Evolutionary conservation across 2,888 invertebrate species (phyloP).

Genomic region (Pocota personata): DNA sequence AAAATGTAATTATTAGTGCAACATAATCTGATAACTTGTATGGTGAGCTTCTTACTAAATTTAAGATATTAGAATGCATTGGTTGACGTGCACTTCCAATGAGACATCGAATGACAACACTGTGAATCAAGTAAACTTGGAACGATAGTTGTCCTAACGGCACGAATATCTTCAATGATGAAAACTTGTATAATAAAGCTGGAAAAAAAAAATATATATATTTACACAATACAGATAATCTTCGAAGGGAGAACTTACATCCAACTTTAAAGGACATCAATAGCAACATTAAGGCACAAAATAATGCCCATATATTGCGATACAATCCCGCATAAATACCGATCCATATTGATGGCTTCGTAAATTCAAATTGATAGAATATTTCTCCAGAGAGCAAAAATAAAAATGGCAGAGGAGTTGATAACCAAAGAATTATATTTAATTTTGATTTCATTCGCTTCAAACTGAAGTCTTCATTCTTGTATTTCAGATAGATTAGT

Average conservation of each 20-base stretch:
- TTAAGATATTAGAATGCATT: constrained; percentile 76
- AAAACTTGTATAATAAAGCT: constrained; percentile 78
- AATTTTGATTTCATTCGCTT: constrained; percentile 73
- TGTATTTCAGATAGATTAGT: constrained; percentile 75
- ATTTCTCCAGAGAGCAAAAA: constrained; percentile 77
- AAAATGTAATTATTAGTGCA: background rate
- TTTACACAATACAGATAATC: no score
- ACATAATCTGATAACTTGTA: background rate
- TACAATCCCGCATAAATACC: constrained; percentile 82
- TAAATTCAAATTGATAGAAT: constrained; percentile 79
- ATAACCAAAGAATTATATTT: constrained; percentile 75
- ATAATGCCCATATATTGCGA: constrained; percentile 81
- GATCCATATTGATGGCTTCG: constrained; percentile 80
- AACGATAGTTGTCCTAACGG: constrained; percentile 79
- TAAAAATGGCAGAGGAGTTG: constrained; percentile 68
- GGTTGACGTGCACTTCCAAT: constrained; percentile 77
- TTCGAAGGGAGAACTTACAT: constrained; percentile 75
- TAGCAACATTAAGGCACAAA: constrained; percentile 77
- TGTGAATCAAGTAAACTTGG: constrained; percentile 80
- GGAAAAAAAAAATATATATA: background rate
- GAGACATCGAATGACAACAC: constrained; percentile 76
- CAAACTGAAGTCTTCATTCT: constrained; percentile 43
- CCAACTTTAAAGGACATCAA: constrained; percentile 79
- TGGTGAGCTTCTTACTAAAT: constrained; percentile 75
- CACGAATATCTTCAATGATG: constrained; percentile 76